A percentile compares a stretch with the other conserved stretches of the same genome.
phyloP scores from a whole-genome alignment of 2,888 invertebrate species.

The Agriopis leucophaearia region DNA sequence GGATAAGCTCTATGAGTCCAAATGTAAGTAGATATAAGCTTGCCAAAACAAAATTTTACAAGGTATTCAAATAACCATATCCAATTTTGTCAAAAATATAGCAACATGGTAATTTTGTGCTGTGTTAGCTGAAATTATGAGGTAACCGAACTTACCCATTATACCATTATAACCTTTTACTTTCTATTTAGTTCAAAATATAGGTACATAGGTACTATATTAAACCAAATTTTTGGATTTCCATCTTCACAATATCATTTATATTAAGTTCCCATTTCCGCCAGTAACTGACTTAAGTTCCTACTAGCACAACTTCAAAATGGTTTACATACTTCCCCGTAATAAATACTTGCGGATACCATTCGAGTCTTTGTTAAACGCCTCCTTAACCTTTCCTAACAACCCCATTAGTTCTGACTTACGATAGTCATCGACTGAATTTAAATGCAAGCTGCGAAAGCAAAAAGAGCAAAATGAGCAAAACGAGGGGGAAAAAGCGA shows the following conservation, averaged over 20 bases:
- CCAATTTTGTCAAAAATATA: too few species aligned
- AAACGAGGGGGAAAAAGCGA: constrained; percentile 15
- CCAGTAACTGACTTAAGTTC: constrained; percentile 4
- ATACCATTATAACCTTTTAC: too few species aligned
- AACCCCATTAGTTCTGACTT: constrained; percentile 55
- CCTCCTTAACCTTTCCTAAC: constrained; percentile 58
- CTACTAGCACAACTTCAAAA: constrained; percentile 19
- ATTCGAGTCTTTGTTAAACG: constrained; percentile 39
- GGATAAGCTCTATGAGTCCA: not conserved
- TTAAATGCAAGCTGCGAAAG: constrained; percentile 41
- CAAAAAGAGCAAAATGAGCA: constrained; percentile 17
- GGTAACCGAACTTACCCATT: too few species aligned
- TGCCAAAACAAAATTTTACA: too few species aligned
- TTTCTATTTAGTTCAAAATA: too few species aligned
- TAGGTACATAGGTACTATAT: too few species aligned
- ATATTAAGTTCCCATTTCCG: constrained; percentile 1
- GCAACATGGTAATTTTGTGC: too few species aligned
- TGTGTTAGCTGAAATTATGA: too few species aligned
- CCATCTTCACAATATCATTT: not conserved
- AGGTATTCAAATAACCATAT: too few species aligned
- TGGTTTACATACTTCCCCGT: constrained; percentile 29
- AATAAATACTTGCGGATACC: constrained; percentile 35
- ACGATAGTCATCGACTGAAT: constrained; percentile 58
- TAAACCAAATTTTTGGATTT: too few species aligned
- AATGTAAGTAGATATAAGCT: too few species aligned